Percentiles rank a stretch among this genome's conserved stretches.
Conservation (phyloP, 2,797 vertebrate genomes). For the Neostethus bicornis region DNA sequence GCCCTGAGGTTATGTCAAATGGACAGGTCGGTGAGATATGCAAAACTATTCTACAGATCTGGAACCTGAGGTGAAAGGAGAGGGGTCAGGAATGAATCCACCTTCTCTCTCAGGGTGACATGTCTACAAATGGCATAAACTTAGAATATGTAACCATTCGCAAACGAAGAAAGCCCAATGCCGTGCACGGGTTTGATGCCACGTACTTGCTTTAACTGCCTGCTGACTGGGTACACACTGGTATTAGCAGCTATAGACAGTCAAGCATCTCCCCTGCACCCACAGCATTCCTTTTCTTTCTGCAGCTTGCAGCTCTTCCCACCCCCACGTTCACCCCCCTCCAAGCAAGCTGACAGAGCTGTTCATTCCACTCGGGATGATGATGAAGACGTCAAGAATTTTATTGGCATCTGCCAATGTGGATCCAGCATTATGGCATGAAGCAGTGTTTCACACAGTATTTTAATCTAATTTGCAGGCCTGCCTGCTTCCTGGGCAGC, state of each 20-base stretch:
- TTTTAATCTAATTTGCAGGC: slow-evolving; percentile 81
- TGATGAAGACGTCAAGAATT: slow-evolving; percentile 81
- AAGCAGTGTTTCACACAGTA: slow-evolving; percentile 83
- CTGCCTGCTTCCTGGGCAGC: slow-evolving; percentile 70
- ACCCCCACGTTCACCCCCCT: slow-evolving; percentile 55
- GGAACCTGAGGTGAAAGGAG: slow-evolving; percentile 67
- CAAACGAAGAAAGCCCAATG: slow-evolving; percentile 4
- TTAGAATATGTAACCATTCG: slow-evolving; percentile 33
- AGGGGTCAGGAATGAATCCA: slow-evolving; percentile 62
- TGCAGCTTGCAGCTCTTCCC: slow-evolving; percentile 32
- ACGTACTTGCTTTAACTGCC: slow-evolving; percentile 33
- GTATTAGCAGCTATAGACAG: slow-evolving; percentile 10
- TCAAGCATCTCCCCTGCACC: slow-evolving; percentile 47
- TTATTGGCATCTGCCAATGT: slow-evolving; percentile 88
- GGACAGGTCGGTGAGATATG: slow-evolving; percentile 78
- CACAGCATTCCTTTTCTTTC: slow-evolving; percentile 18
- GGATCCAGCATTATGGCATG: slow-evolving; percentile 79
- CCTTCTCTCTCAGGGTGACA: slow-evolving; percentile 64
- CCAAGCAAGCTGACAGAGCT: slow-evolving; percentile 73
- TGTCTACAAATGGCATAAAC: slow-evolving; percentile 61
- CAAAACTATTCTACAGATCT: slow-evolving; percentile 72
- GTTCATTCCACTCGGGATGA: slow-evolving; percentile 78
- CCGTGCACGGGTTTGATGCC: too few species aligned
- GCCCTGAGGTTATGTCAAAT: slow-evolving; percentile 70
- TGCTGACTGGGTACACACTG: slow-evolving; percentile 8